Evolutionary conservation across 2,113 vertebrate genomes (phyloP), one percentile per base, ranked within the genome.

Genomic region (Muntiacus reevesi): DNA sequence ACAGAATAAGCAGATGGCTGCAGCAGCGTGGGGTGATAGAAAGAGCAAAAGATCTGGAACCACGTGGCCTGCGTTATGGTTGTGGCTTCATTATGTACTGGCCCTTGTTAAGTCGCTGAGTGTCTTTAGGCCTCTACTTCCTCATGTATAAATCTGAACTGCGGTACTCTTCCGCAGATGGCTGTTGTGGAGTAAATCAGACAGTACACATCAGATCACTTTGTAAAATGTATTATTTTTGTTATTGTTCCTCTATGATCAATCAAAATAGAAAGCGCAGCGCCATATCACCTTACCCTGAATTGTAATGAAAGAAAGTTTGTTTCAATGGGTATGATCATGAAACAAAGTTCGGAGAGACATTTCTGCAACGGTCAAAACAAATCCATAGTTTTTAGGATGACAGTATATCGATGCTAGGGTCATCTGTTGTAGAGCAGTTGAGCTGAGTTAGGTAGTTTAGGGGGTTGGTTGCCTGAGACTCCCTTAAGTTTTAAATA

Each of bases 401-500:
- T 23, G 47, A 89, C 23, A 43, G 9, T 16, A 30, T 27, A 30
- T 12, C 0, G 0, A 40, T 64, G 21, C 1, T 17, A 74, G 17
- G 79, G 19, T 50, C 67, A 33, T 36, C 64, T 2, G 2, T 64
- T 81, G 84, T 27, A 85, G 54, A 94, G 76, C 62, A 28, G 25
- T 76, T 78, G 16, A n/a, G 17, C 14, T 36, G 5, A 93, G 59
- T 91, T 59, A 6, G 74, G 74, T 36, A 55, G 62, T 60, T 19
- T 8, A 0, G 2, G 30, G 19, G 10, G 7, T 54, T 2, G 6
- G 14, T 36, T 97, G 74, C 54, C 33, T 71, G 47, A 85, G 64
- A 33, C 33, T 71, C 85, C 40, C 30, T 45, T 87, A 54, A 71
- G 33, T 89, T 81, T 95, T 40, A 91, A 94, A 76, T 23, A 47